Base-by-base conservation (phyloP, 2,888 invertebrate genomes). In the Eristalinus sepulchralis region DNA sequence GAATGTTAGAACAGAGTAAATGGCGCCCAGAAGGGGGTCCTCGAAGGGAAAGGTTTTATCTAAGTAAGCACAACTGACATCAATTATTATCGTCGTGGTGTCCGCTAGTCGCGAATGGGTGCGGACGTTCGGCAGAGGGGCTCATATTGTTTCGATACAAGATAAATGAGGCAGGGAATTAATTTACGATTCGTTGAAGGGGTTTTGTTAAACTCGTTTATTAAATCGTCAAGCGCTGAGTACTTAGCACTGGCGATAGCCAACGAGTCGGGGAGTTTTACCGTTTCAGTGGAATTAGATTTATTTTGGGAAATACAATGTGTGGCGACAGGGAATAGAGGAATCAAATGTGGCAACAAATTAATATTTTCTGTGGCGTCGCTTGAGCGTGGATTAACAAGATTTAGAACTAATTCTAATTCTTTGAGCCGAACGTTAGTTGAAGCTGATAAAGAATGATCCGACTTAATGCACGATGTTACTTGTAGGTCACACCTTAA, bases 151-250 rank as follows among this genome's bases (percentile, higher is more conserved):
- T 60, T 59, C 71, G 66, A 79, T 71, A 20, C 31, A 71, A 70
- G 79, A 79, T 66, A 79, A 71, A 79, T 79, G 39, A 72, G 59
- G 47, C 34, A 27, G 27, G 27, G 64, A 27, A 79, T 79, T 79
- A 66, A 60, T 79, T 78, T 79, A 39, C 27, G 71, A 72, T 39
- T 71, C 64, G 59, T 33, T 63, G 71, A 33, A 47, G 22, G 60
- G 76, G 33, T 34, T 71, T 66, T 33, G 57, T 34, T 60, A 66
- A 66, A 66, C 63, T 59, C 57, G 8, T 71, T 59, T 64, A 36
- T 66, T 66, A 59, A 79, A 66, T 10, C 17, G 53, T 79, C 66
- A 79, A 79, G 71, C 59, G 59, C 31, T 17, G 9, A 34, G 17
- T 31, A 36, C 55, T 71, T 71, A 78, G 64, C 1, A 27, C 36